Percentiles rank a stretch among this genome's conserved stretches.
These are phyloP conservation scores for Macrosteles quadrilineatus DNA, from an alignment of 1,140 invertebrate species.

Conservation along the genomic window DNA sequence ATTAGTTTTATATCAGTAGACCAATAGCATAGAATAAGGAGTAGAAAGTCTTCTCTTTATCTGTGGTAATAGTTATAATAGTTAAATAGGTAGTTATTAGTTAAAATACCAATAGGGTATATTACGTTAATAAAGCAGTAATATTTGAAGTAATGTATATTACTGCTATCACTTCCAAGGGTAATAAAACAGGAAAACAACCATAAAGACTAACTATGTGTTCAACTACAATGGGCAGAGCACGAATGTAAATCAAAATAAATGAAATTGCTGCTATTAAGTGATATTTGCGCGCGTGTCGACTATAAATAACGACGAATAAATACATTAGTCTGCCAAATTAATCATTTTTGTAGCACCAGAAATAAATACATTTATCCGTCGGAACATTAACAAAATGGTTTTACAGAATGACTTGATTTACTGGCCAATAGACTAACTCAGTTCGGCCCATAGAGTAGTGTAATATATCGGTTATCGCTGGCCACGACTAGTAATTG, in stretches of 20 bases:
- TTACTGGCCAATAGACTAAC: too few species aligned
- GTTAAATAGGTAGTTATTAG: too few species aligned
- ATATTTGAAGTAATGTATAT: too few species aligned
- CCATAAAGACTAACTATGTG: slow-evolving; percentile 24
- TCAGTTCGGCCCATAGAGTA: too few species aligned
- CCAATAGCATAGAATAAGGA: too few species aligned
- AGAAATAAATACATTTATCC: slow-evolving; percentile 16
- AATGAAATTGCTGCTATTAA: slow-evolving; percentile 12
- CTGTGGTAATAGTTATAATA: too few species aligned
- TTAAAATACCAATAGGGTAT: too few species aligned
- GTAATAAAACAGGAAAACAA: slow-evolving; percentile 19
- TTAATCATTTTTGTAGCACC: slow-evolving; percentile 20
- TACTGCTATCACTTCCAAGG: not conserved
- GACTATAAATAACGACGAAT: slow-evolving; percentile 1
- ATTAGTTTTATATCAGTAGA: too few species aligned
- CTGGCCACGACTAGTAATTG: too few species aligned
- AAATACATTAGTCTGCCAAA: slow-evolving; percentile 12
- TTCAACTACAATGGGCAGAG: slow-evolving; percentile 16
- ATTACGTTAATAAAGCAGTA: too few species aligned
- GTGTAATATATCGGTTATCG: too few species aligned
- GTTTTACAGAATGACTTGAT: not conserved
- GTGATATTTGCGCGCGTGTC: not conserved
- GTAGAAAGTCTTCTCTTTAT: too few species aligned
- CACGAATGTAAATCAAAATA: not conserved
- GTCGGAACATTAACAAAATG: slow-evolving; percentile 4